Percentiles rank a stretch among this genome's conserved stretches.
These are phyloP conservation scores for Eretmocerus hayati DNA, from an alignment of 2,888 invertebrate genomes.

Conservation along the genomic window DNA sequence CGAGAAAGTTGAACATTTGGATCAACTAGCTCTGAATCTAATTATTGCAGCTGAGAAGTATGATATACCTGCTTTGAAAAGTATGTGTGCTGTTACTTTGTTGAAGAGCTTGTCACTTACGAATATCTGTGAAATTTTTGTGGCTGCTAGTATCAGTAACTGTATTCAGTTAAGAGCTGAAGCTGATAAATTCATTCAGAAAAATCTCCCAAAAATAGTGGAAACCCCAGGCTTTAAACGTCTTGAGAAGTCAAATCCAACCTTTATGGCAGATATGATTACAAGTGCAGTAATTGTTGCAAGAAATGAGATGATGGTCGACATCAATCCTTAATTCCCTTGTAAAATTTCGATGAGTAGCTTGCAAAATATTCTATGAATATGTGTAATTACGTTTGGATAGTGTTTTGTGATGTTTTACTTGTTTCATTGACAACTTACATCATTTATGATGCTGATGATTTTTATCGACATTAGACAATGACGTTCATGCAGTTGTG, in stretches of 20 bases:
- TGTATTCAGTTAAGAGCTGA: not conserved
- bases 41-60: not conserved
- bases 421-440: too few relatives aligned
- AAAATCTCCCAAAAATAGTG: not conserved
- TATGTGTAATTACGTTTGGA: too few relatives aligned
- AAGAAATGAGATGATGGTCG: too few relatives aligned
- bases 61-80: not conserved
- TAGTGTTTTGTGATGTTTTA: too few relatives aligned
- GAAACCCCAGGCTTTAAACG: not conserved
- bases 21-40: not conserved
- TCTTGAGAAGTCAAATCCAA: not conserved
- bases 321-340: too few relatives aligned
- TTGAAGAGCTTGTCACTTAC: not conserved
- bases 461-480: too few relatives aligned
- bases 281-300: too few relatives aligned
- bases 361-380: too few relatives aligned
- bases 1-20: conserved; percentile 1
- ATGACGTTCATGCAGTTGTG: too few relatives aligned
- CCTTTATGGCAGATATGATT: not conserved
- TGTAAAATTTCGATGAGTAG: too few relatives aligned
- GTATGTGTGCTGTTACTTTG: not conserved
- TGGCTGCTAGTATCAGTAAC: not conserved
- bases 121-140: not conserved
- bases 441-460: too few relatives aligned
- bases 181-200: not conserved